Conservation (phyloP, 37 sponge, comb jelly and placozoan species). For the Eunapius fragilis region DNA sequence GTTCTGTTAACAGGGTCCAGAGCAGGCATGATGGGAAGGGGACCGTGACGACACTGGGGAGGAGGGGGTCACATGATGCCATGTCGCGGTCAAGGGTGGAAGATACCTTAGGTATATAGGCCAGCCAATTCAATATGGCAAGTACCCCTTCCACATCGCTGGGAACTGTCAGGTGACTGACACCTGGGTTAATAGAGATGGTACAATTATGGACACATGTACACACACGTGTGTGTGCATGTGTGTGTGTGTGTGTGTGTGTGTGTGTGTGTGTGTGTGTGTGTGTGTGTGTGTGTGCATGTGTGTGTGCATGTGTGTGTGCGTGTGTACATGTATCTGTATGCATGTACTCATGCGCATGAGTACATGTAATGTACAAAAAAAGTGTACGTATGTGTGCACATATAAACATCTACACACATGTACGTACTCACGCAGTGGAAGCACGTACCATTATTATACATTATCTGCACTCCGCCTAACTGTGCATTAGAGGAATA, state of each 20-base stretch:
- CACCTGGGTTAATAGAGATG: too few species aligned
- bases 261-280: too few species aligned
- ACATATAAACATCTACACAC: not conserved
- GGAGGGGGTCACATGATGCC: not conserved
- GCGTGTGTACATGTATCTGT: too few species aligned
- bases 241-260: too few species aligned
- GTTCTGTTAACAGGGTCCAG: slow-evolving; percentile 82
- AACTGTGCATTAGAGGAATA: slow-evolving; percentile 94
- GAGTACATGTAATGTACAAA: too few species aligned
- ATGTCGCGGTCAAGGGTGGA: not conserved
- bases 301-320: too few species aligned
- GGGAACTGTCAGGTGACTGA: slow-evolving; percentile 86
- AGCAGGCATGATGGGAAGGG: slow-evolving; percentile 69
- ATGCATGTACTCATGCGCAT: too few species aligned
- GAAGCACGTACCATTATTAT: slow-evolving; percentile 81
- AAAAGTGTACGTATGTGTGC: not conserved
- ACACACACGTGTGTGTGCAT: too few species aligned
- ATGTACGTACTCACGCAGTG: not conserved
- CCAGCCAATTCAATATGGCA: slow-evolving; percentile 85
- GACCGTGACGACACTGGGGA: slow-evolving; percentile 15
- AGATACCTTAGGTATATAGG: slow-evolving; percentile 73
- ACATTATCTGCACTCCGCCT: slow-evolving; percentile 97
- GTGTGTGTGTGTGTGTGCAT: too few species aligned
- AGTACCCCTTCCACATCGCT: slow-evolving; percentile 89
- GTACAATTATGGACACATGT: too few species aligned